Evolutionary conservation across 2,888 invertebrate species (phyloP).

Genomic region (Metacarcinus magister): DNA sequence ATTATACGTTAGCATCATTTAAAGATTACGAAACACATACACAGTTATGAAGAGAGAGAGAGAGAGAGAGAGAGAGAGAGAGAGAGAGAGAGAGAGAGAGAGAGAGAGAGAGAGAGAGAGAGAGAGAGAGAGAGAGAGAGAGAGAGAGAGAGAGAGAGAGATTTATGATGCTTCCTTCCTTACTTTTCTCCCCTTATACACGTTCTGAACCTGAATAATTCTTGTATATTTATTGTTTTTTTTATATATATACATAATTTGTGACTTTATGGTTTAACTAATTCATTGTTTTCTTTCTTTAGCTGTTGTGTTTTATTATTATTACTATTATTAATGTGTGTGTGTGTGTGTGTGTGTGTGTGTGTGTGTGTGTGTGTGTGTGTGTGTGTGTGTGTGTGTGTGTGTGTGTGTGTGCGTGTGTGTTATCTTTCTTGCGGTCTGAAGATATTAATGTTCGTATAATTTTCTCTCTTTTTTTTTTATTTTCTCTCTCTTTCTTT

Average conservation of each 20-base stretch:
- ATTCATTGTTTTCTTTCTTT: background rate
- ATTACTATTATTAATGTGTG: background rate
- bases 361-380: background rate
- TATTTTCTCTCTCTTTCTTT: too few relatives aligned
- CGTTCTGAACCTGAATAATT: background rate
- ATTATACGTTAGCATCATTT: background rate
- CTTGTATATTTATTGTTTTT: background rate
- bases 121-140: slow-evolving; percentile 54
- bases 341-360: slow-evolving; percentile 49
- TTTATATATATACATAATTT: background rate
- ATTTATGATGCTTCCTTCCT: background rate
- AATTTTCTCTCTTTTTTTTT: background rate
- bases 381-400: slow-evolving; percentile 50
- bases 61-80: background rate
- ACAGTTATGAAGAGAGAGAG: background rate
- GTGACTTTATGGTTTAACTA: background rate
- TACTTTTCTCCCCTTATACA: background rate
- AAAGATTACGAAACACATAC: background rate
- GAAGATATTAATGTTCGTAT: background rate
- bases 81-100: slow-evolving; percentile 15
- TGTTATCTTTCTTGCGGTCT: background rate
- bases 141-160: slow-evolving; percentile 50
- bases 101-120: slow-evolving; percentile 51
- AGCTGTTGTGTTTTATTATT: background rate
- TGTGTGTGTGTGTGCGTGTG: slow-evolving; percentile 56